phyloP scores from a whole-genome alignment of 2,888 invertebrate species.

The Drosophila differens region DNA sequence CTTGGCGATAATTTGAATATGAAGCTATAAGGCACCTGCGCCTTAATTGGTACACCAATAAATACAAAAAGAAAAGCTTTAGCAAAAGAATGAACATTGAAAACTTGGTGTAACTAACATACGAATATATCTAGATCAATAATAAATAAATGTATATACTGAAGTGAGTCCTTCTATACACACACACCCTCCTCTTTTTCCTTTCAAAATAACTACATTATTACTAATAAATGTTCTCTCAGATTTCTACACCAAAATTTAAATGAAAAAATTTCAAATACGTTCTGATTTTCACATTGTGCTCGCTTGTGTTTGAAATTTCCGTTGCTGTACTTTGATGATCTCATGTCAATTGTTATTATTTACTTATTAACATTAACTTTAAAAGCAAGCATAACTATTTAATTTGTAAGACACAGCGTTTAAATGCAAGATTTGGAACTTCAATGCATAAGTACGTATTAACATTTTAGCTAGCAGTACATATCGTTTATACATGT shows the following conservation, averaged over 20 bases:
- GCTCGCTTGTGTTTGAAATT: background rate
- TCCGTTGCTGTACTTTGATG: slow-evolving; percentile 35
- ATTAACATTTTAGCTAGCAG: slow-evolving; percentile 29
- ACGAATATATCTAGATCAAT: background rate
- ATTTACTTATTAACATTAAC: background rate
- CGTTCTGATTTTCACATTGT: background rate
- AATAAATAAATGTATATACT: background rate
- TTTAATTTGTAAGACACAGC: slow-evolving; percentile 43
- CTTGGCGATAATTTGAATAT: background rate
- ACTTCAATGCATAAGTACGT: slow-evolving; percentile 1
- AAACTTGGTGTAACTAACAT: background rate
- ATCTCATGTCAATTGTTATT: slow-evolving; percentile 73
- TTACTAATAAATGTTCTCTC: background rate
- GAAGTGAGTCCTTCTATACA: background rate
- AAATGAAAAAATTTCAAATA: background rate
- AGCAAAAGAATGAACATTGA: background rate
- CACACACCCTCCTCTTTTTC: no score
- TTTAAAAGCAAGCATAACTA: slow-evolving; percentile 17
- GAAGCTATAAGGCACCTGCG: background rate
- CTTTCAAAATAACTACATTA: background rate
- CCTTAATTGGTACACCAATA: slow-evolving; percentile 1
- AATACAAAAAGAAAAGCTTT: slow-evolving; percentile 6
- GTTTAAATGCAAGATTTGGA: slow-evolving; percentile 20
- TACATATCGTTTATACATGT: slow-evolving; percentile 71
- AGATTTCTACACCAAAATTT: background rate